These are phyloP conservation scores for Salvelinus fontinalis DNA, from an alignment of 2,113 vertebrate genomes.

Conservation along the genomic window DNA sequence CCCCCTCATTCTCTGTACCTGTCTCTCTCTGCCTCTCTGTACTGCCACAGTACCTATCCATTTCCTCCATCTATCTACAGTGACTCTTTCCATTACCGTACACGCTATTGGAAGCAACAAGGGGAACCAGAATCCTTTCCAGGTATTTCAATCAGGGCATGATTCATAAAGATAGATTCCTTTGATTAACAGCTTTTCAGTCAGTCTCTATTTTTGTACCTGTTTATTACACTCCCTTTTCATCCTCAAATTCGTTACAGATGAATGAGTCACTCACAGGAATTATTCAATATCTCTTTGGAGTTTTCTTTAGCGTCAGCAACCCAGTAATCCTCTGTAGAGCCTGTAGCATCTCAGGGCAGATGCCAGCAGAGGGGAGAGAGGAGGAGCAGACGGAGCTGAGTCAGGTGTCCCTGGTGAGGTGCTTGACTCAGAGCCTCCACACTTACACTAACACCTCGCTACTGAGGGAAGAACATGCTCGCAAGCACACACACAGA, in stretches of 20 bases:
- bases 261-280: slow-evolving; percentile 24
- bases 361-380: slow-evolving; percentile 25
- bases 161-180: too few relatives aligned
- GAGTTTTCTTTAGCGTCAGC: slow-evolving; percentile 38
- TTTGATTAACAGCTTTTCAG: not conserved
- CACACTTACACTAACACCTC: too few relatives aligned
- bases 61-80: not conserved
- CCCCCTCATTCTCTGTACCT: too few relatives aligned
- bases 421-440: too few relatives aligned
- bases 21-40: not conserved
- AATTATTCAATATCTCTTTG: slow-evolving; percentile 26
- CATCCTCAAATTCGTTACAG: slow-evolving; percentile 9
- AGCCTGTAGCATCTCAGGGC: slow-evolving; percentile 15
- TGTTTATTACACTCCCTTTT: not conserved
- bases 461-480: slow-evolving; percentile 3
- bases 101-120: too few relatives aligned
- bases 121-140: too few relatives aligned
- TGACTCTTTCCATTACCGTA: too few relatives aligned
- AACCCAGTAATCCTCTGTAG: slow-evolving; percentile 9
- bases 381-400: not conserved
- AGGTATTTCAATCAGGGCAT: too few relatives aligned
- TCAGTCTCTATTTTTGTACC: not conserved
- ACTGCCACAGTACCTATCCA: not conserved
- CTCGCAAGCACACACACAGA: not conserved
- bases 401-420: too few relatives aligned